These are phyloP conservation scores for Basileuterus tristriatus DNA, from an alignment of 2,797 vertebrate species.

Conservation along the genomic window DNA sequence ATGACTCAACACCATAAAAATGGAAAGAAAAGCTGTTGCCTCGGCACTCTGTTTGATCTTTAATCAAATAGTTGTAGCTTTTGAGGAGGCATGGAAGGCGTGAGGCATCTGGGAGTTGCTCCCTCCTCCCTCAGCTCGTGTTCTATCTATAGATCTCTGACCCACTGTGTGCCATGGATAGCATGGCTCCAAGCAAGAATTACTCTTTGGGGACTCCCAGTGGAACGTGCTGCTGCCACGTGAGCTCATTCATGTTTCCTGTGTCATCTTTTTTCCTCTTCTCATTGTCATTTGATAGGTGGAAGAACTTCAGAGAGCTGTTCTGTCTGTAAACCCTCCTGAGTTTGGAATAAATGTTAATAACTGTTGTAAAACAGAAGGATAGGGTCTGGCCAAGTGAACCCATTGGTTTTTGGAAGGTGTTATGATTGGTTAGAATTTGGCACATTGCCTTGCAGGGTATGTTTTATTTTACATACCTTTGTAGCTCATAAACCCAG, in stretches of 20 bases:
- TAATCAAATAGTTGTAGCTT: not conserved
- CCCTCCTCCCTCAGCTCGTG: not conserved
- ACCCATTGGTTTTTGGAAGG: not conserved
- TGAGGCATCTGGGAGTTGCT: conserved; percentile 17
- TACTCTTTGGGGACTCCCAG: not conserved
- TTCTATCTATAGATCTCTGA: conserved; percentile 19
- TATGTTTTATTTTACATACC: conserved; percentile 24
- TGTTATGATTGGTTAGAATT: not conserved
- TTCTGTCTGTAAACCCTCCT: not conserved
- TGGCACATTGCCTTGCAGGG: not conserved
- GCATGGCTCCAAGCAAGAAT: conserved; percentile 10
- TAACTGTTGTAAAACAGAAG: not conserved
- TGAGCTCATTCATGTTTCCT: conserved; percentile 28
- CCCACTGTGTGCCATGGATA: not conserved
- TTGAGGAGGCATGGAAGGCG: not conserved
- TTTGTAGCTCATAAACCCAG: conserved; percentile 48
- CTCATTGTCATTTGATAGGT: not conserved
- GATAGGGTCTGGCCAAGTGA: not conserved
- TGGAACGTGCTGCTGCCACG: conserved; percentile 11
- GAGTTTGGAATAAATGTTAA: not conserved
- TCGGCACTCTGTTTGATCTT: conserved; percentile 29
- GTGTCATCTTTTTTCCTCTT: not conserved
- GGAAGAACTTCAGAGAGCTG: not conserved
- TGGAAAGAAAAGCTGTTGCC: not conserved
- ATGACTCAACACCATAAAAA: not conserved